phyloP scores from a whole-genome alignment of 2,797 vertebrate genomes.

The Characodon lateralis region DNA sequence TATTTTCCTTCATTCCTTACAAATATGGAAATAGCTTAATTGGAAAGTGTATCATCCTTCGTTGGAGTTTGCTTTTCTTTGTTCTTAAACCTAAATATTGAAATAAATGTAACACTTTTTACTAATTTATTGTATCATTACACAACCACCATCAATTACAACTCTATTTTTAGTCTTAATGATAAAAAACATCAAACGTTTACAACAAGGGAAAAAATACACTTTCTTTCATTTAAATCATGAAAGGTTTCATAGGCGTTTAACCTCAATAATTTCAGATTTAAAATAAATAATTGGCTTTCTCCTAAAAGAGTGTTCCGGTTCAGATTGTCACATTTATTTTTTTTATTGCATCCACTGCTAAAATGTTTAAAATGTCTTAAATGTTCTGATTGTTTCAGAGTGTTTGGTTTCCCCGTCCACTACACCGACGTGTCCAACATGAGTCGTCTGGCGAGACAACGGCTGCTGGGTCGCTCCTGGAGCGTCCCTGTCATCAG shows the following conservation, averaged over 20 bases:
- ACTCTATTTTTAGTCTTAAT: background rate
- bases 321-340: background rate
- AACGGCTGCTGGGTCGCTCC: slow-evolving; percentile 92
- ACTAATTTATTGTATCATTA: background rate
- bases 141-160: background rate
- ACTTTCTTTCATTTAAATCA: background rate
- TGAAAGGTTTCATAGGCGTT: no score
- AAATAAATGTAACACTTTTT: background rate
- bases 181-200: background rate
- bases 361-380: background rate
- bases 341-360: background rate
- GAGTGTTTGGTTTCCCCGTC: slow-evolving; percentile 95
- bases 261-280: no score
- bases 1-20: no score
- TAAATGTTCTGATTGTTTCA: slow-evolving; percentile 51
- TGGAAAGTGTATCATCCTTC: no score
- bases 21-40: background rate
- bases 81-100: background rate
- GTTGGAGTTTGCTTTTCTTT: background rate
- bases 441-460: slow-evolving; percentile 88
- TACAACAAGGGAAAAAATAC: background rate
- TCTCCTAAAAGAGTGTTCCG: background rate
- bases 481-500: slow-evolving; percentile 96
- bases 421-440: slow-evolving; percentile 95
- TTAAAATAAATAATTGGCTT: no score